Percentiles rank a stretch among this genome's conserved stretches.
Conservation (phyloP, 1,140 invertebrate genomes). For the Semibalanus balanoides region DNA sequence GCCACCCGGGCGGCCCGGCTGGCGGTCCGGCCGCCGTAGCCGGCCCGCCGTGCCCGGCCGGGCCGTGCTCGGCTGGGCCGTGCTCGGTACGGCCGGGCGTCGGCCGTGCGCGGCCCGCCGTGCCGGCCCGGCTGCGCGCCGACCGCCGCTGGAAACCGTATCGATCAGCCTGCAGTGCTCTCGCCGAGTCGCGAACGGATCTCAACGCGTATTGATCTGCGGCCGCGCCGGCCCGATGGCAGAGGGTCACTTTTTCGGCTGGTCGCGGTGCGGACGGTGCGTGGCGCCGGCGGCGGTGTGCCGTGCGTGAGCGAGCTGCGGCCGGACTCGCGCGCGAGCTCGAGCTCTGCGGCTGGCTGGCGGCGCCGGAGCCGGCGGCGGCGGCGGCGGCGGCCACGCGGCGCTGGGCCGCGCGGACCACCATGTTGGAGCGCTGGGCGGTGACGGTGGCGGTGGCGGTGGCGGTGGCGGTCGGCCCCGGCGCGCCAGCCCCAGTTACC, state of each 20-base stretch:
- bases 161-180: constrained; percentile 1
- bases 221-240: not conserved
- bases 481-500: too few species aligned
- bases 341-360: not conserved
- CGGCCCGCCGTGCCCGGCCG: too few species aligned
- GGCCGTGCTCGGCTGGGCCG: too few species aligned
- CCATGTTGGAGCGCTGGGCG: not conserved
- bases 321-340: not conserved
- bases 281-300: too few species aligned
- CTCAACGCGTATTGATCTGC: not conserved
- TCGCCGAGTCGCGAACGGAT: not conserved
- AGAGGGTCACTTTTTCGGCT: not conserved
- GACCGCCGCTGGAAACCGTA: not conserved
- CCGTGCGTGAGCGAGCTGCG: not conserved
- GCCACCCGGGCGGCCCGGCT: too few species aligned
- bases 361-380: too few species aligned
- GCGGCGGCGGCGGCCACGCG: too few species aligned
- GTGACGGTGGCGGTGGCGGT: too few species aligned
- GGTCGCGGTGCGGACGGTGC: not conserved
- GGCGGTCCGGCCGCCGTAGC: too few species aligned
- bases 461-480: too few species aligned
- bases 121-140: not conserved
- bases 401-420: not conserved
- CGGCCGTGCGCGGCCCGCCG: too few species aligned
- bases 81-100: too few species aligned